These are phyloP conservation scores for Strigamia transsilvanica DNA, from an alignment of 2,888 invertebrate genomes.

Conservation along the genomic window DNA sequence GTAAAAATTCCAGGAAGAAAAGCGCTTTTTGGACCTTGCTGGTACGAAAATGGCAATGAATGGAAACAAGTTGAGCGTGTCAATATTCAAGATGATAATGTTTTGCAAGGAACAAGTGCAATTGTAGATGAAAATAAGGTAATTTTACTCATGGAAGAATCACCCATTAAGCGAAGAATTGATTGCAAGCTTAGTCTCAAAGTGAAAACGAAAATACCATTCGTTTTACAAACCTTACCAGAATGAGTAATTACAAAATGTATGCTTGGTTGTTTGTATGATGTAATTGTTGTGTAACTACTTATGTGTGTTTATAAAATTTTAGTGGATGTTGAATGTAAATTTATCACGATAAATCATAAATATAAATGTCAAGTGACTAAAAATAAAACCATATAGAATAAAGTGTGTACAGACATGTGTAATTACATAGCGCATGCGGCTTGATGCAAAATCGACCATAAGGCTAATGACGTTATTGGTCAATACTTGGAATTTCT, in stretches of 20 bases:
- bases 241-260: not conserved
- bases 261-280: too few relatives aligned
- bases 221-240: not conserved
- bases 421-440: not conserved
- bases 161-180: not conserved
- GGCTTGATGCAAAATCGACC: not conserved
- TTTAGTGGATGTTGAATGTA: not conserved
- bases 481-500: conserved; percentile 23
- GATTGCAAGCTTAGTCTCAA: not conserved
- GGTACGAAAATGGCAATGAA: not conserved
- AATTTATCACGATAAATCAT: not conserved
- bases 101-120: not conserved
- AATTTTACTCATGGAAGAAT: not conserved
- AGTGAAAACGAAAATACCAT: not conserved
- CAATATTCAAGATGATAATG: not conserved
- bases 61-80: conserved; percentile 12
- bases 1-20: not conserved
- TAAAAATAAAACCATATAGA: not conserved
- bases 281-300: too few relatives aligned
- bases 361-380: not conserved
- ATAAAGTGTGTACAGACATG: not conserved
- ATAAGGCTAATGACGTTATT: not conserved
- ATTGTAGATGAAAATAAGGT: not conserved
- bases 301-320: too few relatives aligned
- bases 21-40: not conserved